Conservation (phyloP, 2,797 vertebrate species). For the Sebastes ruberrimus region DNA sequence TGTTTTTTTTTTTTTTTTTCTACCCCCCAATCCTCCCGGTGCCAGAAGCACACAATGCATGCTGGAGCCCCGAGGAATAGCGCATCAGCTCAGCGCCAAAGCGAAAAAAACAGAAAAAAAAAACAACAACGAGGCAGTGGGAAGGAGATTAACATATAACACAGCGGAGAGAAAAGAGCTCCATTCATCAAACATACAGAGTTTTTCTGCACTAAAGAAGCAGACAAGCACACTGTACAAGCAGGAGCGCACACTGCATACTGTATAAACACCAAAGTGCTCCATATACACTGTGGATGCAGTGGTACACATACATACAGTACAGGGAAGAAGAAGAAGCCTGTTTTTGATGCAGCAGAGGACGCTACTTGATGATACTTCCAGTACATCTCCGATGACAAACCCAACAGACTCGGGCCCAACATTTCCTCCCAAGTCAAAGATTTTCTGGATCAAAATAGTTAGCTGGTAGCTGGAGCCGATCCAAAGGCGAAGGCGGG, state of each 20-base stretch:
- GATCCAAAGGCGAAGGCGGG: too few species aligned
- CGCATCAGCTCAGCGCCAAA: conserved; percentile 57
- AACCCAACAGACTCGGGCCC: background rate
- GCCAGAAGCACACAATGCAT: conserved; percentile 66
- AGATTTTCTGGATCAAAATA: too few species aligned
- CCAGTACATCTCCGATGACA: background rate
- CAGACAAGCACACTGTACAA: conserved; percentile 31
- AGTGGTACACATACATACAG: background rate
- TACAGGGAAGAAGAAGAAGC: background rate
- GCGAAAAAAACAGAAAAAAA: conserved; percentile 4
- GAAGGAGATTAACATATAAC: conserved; percentile 70
- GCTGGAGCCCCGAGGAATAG: conserved; percentile 63
- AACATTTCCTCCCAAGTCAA: too few species aligned
- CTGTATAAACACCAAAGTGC: background rate
- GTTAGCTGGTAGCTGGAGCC: too few species aligned
- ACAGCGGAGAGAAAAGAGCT: conserved; percentile 46
- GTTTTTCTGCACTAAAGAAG: conserved; percentile 27
- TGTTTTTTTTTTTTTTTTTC: background rate
- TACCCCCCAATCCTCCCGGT: conserved; percentile 12
- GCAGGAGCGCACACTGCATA: background rate
- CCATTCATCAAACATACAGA: conserved; percentile 55
- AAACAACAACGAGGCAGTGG: conserved; percentile 42
- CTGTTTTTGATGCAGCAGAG: background rate
- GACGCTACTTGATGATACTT: background rate
- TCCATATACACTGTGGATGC: background rate